Base-by-base conservation (phyloP, 2,113 vertebrate species). In the Macheiramphus alcinus region DNA sequence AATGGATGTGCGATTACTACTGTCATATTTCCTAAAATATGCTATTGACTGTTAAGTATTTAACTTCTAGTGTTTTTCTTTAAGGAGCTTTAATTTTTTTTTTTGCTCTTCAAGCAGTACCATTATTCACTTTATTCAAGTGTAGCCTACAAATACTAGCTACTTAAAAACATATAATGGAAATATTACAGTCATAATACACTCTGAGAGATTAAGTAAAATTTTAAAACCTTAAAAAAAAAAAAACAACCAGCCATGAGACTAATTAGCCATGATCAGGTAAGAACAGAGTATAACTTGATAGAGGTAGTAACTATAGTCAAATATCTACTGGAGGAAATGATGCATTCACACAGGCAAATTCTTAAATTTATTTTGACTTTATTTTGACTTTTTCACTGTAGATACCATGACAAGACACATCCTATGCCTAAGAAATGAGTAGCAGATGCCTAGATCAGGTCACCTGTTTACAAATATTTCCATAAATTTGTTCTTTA, bases 381-480 rank as follows among this genome's bases (percentile, higher is more conserved):
- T 95, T 93, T 62, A 89, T 92, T 87, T 74, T 79, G 25, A 90
- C 43, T 92, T 93, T 76, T 94, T 73, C 48, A 86, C 43, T 72
- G 40, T 48, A 61, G 47, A 67, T 50, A 67, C 52, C 50, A 42
- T 21, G 36, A 88, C 52, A 72, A 88, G 61, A 67, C 10, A 84
- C 16, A 93, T 58, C 61, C 58, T 84, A 67, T 53, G 61, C 10
- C 80, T 86, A 71, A 84, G 29, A 90, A 92, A 48, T 23, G 34
- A 95, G 70, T 32, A 79, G 65, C 29, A 91, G 65, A 95, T 89
- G 36, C 21, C 61, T 72, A 58, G 10, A 71, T 85, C 48, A 34
- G 73, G 70, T 93, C 93, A 97, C 91, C 94, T 94, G 86, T 52
- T 82, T 45, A 62, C 36, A 93, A 85, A 58, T 70, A 75, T 40